Percentiles rank a stretch among this genome's conserved stretches.
These are phyloP conservation scores for Drosophila erecta DNA, from an alignment of 1,140 invertebrate genomes.

Conservation along the genomic window DNA sequence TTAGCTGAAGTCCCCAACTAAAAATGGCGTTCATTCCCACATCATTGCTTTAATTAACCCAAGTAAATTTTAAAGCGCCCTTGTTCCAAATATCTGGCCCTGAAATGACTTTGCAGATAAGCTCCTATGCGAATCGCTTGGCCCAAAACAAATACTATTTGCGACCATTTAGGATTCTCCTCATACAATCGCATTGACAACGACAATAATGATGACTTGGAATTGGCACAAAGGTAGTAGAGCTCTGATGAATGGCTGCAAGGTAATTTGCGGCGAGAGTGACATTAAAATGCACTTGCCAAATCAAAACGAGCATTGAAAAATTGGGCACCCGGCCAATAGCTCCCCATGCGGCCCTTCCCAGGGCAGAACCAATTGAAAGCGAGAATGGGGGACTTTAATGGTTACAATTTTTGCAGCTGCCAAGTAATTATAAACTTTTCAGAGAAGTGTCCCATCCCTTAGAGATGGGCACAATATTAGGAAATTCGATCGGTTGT, in stretches of 20 bases:
- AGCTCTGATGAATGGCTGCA: constrained; percentile 48
- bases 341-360: constrained; percentile 2
- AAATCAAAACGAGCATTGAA: constrained; percentile 49
- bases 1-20: no score
- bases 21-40: no score
- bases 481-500: no score
- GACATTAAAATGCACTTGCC: constrained; percentile 73
- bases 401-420: constrained; percentile 41
- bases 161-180: constrained; percentile 31
- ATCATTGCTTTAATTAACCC: constrained; percentile 4
- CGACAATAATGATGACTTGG: constrained; percentile 53
- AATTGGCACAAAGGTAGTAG: constrained; percentile 6
- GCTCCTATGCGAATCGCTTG: not conserved
- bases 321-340: constrained; percentile 55
- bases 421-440: constrained; percentile 60
- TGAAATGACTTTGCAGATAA: not conserved
- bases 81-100: constrained; percentile 7
- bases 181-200: constrained; percentile 33
- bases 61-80: constrained; percentile 5
- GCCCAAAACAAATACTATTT: constrained; percentile 10
- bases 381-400: constrained; percentile 49
- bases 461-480: not conserved
- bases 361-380: constrained; percentile 47
- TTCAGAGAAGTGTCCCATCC: not conserved
- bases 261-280: constrained; percentile 62